Base-by-base conservation (phyloP, 2,888 invertebrate species). In the Tuta absoluta region DNA sequence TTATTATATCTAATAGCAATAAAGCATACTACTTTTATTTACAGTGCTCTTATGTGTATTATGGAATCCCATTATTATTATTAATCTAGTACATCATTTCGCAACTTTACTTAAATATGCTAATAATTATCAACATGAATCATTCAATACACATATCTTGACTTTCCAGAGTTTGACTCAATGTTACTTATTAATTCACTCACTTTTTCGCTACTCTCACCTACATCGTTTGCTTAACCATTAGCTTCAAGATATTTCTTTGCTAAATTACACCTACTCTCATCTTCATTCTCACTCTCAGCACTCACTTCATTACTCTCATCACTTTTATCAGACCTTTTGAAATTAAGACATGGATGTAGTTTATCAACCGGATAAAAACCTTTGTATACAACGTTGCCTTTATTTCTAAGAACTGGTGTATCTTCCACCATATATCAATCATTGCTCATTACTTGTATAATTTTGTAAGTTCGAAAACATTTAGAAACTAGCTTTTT, bases 401-500 rank as follows among this genome's bases (percentile, higher is more conserved):
- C 53, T 21, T 53, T 60, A 14, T 53, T 37, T n/a, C 14, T 62
- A 1, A 64, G 62, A 5, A 66, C 48, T 33, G 33, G 33, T 33
- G 33, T 33, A 33, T 33, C 33, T 33, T 33, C 33, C 33, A 33
- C 33, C 33, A 33, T n/a, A 51, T 66, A 66, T 11, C 66, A 37
- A 56, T 66, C 66, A 45, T 66, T 66, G 37, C 41, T 12, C 2
- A 66, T 24, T 0, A 66, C 63, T 23, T 45, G 21, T 4, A 41
- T 38, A 1, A 66, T 45, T 21, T 24, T 38, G 56, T 64, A 66
- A 3, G 66, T 64, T n/a, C 67, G 65, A 3, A 33, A 56, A 57
- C 62, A 65, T 56, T 67, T 67, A 0, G 63, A 14, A 21, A 45
- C 0, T 24, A 67, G 24, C 24, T 67, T 67, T 45, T 63, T 63